Evolutionary conservation across 2,113 vertebrate species (phyloP), one percentile per base, ranked within the genome.

Genomic region (Jaculus jaculus): DNA sequence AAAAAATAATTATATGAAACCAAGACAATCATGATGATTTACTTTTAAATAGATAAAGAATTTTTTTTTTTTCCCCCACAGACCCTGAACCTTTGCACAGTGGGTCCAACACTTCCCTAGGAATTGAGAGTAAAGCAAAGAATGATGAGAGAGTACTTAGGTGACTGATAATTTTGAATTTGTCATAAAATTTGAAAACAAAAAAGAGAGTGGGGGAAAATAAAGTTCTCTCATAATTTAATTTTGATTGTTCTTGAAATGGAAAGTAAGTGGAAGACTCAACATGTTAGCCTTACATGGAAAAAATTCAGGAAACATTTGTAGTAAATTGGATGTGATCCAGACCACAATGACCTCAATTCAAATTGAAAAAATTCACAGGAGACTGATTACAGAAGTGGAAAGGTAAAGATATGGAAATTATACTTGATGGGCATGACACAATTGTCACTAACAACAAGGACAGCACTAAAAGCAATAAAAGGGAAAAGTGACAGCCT

Each of bases 281-380:
- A 72, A 80, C 32, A 28, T 47, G 30, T 84, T 66, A 93, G 69
- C 54, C 16, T 65, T 84, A 81, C 32, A 83, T 18, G 20, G 82
- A 92, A 83, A 97, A 12, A 63, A 85, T 83, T 83, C 90, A 82
- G 34, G 63, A 69, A 11, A 84, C 71, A 85, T 85, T 85, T 93
- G 73, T 81, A 83, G 90, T 34, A 80, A 95, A 90, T 18, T 95
- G 92, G 88, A 91, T 91, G 72, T 66, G 80, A 96, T 93, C 54
- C 90, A 95, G 78, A 92, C 93, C 96, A 96, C 92, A 94, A 30
- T 82, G 95, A 96, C 94, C 85, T 97, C 94, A 92, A 89, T 0
- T 87, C 91, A 96, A 97, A 97, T 13, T 75, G 93, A 95, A 97
- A 97, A 96, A 92, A 88, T 96, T 47, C 97, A 94, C 89, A 95